These are phyloP conservation scores for Tachuris rubrigastra DNA, from an alignment of 2,113 vertebrate species.

Conservation along the genomic window DNA sequence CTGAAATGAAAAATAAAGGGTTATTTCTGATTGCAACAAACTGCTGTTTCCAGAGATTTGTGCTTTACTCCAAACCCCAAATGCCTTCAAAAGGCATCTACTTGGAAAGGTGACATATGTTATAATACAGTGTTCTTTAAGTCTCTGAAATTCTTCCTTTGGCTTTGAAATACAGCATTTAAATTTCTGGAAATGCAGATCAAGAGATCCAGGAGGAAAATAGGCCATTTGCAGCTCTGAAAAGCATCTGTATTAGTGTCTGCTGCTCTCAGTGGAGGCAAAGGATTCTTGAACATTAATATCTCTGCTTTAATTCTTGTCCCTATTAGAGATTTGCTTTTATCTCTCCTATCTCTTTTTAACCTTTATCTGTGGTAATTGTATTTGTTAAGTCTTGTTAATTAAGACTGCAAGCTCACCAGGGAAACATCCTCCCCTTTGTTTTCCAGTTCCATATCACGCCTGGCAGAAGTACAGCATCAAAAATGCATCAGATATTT, in stretches of 20 bases:
- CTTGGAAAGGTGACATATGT: background rate
- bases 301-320: background rate
- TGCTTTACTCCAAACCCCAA: background rate
- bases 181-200: background rate
- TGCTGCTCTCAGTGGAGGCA: background rate
- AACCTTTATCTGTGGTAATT: background rate
- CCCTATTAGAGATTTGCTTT: background rate
- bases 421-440: background rate
- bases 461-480: background rate
- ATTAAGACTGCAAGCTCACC: constrained; percentile 7
- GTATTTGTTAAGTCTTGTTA: background rate
- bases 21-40: background rate
- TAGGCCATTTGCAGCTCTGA: background rate
- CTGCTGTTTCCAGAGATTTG: background rate
- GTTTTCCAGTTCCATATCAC: background rate
- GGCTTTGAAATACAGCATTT: background rate
- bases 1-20: background rate
- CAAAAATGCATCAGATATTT: background rate
- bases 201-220: background rate
- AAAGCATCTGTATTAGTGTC: background rate
- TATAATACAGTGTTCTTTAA: rapidly evolving
- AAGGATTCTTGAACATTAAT: background rate
- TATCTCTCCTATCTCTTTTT: background rate
- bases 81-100: background rate
- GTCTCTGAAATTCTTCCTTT: background rate